Base-by-base conservation (phyloP, 64 coral and sea anemone species). In the Orbicella faveolata region DNA sequence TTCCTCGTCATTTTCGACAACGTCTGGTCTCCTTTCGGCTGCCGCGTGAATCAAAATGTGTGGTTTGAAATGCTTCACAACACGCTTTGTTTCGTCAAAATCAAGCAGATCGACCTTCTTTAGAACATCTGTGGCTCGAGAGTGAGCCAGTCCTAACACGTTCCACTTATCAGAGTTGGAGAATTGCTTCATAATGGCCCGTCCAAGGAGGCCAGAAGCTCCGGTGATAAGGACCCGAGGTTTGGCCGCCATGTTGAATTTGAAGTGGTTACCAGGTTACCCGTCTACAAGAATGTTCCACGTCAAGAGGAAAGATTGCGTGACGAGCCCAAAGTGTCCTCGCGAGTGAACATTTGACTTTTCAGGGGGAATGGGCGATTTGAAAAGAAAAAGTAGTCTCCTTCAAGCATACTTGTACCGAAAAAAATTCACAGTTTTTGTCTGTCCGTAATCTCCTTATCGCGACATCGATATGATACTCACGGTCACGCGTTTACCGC, bases 31-130 rank as follows among this genome's bases (percentile, higher is more conserved):
- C 35, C 96, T 86, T 89, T 98, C 95, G 1, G 89, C 89, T 6
- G 93, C 92, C 16, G 89, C 78, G 67, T 98, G 96, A 20, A 98
- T 92, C 25, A 98, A 75, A 34, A 98, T 63, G 44, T 94, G 91
- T 1, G 96, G 96, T 52, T 76, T 84, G 78, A 98, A 98, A 5
- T 94, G 89, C 9, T 73, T 89, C 16, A 98, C 87, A 1, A 98
- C 39, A 66, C 72, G 63, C 36, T 81, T 88, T 21, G 81, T 92
- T 75, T 94, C 89, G 14, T 98, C 89, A 30, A 98, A 89, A 75
- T 98, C 87, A 70, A 94, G 62, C 11, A 98, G 76, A 88, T 98
- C 87, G 3, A 94, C 81, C 75, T 98, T 94, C 68, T 73, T 98
- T 10, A 98, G 80, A 68, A 17, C 89, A 48, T 85, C 92, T 74